These are phyloP conservation scores for Aspidiotus destructor DNA, from an alignment of 2,888 invertebrate genomes.

Conservation along the genomic window DNA sequence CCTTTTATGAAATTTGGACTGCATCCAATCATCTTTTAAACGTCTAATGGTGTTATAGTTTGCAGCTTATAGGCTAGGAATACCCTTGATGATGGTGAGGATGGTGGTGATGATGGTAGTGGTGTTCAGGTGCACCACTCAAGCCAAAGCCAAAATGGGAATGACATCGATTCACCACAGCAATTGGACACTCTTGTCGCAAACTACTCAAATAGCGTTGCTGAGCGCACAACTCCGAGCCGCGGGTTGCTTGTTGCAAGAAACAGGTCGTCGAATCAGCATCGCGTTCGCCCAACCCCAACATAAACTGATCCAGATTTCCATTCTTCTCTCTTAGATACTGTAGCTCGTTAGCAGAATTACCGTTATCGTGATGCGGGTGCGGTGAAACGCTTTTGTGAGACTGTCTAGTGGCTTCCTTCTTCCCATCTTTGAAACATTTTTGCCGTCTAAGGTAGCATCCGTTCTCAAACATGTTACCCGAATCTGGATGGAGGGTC, in stretches of 20 bases:
- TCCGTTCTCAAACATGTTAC: constrained; percentile 99
- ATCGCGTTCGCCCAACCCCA: constrained; percentile 45
- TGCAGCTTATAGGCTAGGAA: too few species aligned
- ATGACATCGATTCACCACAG: constrained; percentile 52
- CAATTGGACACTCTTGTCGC: constrained; percentile 52
- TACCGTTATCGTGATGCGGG: constrained; percentile 43
- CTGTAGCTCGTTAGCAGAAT: constrained; percentile 22
- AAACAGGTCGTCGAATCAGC: constrained; percentile 56
- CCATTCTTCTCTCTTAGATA: constrained; percentile 28
- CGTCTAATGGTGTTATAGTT: too few species aligned
- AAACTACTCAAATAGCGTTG: constrained; percentile 46
- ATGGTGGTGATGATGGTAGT: constrained; percentile 38
- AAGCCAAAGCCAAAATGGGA: constrained; percentile 42
- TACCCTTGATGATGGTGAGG: constrained; percentile 50
- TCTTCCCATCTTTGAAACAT: constrained; percentile 95
- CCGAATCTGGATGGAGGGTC: constrained; percentile 96
- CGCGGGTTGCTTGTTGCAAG: constrained; percentile 49
- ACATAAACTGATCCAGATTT: constrained; percentile 37
- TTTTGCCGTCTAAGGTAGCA: constrained; percentile 95
- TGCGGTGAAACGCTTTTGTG: constrained; percentile 54
- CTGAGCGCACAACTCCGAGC: constrained; percentile 41
- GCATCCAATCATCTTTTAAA: too few species aligned
- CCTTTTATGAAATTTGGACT: too few species aligned
- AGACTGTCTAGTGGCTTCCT: constrained; percentile 68
- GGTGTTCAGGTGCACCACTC: constrained; percentile 12